Evolutionary conservation across 1,140 invertebrate genomes (phyloP).

Genomic region (Acromyrmex echinatior): DNA sequence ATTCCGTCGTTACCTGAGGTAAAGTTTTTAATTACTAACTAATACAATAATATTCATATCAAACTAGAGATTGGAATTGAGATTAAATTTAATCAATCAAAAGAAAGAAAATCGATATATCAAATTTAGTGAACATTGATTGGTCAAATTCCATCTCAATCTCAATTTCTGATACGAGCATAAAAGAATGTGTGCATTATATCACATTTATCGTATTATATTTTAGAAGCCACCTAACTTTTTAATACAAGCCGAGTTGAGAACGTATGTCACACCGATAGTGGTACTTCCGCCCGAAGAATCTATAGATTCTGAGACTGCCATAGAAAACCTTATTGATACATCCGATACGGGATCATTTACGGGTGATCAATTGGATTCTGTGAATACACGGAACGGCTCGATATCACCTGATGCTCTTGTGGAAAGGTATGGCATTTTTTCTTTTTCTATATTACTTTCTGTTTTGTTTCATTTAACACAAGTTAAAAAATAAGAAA

Average conservation of each 20-base stretch:
- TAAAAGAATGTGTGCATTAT: conserved; percentile 14
- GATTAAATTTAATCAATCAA: too few species aligned
- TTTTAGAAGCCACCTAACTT: conserved; percentile 97
- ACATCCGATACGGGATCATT: conserved; percentile 89
- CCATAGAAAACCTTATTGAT: conserved; percentile 91
- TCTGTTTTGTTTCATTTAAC: too few species aligned
- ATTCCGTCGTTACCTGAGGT: conserved; percentile 97
- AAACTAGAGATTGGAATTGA: too few species aligned
- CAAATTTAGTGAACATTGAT: too few species aligned
- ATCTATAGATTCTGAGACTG: conserved; percentile 88
- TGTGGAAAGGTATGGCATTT: conserved; percentile 85
- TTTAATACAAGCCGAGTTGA: conserved; percentile 96
- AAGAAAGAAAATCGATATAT: too few species aligned
- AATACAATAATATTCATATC: not conserved
- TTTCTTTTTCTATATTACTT: not conserved
- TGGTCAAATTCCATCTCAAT: too few species aligned
- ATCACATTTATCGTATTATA: conserved; percentile 16
- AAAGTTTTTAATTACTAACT: conserved; percentile 71
- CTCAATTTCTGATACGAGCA: too few species aligned
- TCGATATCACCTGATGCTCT: conserved; percentile 88
- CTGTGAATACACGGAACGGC: conserved; percentile 85
- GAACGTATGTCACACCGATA: conserved; percentile 97
- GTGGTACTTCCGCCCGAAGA: conserved; percentile 94
- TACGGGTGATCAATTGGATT: conserved; percentile 86
- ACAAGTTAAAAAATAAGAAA: too few species aligned